Evolutionary conservation across 2,888 invertebrate species (phyloP).

Genomic region (Eupithecia subumbrata): DNA sequence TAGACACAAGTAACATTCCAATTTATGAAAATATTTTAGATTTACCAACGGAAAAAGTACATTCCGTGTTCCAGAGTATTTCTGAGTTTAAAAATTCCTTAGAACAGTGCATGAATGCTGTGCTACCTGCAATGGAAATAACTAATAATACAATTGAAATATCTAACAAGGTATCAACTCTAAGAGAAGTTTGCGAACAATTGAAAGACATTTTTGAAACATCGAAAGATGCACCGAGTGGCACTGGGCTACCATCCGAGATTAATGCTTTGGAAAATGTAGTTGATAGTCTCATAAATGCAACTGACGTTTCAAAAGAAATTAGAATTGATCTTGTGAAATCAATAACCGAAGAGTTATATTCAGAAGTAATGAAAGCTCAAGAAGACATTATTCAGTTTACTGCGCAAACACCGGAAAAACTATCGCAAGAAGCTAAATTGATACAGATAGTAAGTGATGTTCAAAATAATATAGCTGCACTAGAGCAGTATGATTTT

Average conservation of each 20-base stretch:
- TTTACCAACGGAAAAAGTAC: conserved; percentile 65
- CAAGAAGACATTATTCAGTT: conserved; percentile 70
- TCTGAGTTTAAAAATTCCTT: conserved; percentile 67
- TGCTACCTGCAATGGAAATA: conserved; percentile 65
- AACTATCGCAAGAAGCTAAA: conserved; percentile 62
- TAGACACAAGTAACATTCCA: conserved; percentile 72
- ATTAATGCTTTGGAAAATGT: conserved; percentile 54
- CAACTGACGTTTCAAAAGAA: conserved; percentile 59
- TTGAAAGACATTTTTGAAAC: conserved; percentile 60
- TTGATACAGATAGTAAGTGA: conserved; percentile 67
- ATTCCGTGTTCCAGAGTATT: conserved; percentile 64
- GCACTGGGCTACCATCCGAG: conserved; percentile 39
- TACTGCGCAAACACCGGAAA: conserved; percentile 53
- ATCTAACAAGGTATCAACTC: conserved; percentile 62
- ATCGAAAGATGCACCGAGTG: conserved; percentile 43
- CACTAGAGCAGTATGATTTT: conserved; percentile 70
- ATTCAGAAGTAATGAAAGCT: conserved; percentile 58
- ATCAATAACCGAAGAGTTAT: conserved; percentile 64
- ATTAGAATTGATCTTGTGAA: conserved; percentile 65
- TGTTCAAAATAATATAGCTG: conserved; percentile 69
- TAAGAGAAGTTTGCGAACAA: conserved; percentile 63
- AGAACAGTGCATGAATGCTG: conserved; percentile 61
- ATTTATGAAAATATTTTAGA: conserved; percentile 70
- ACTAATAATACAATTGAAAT: conserved; percentile 66
- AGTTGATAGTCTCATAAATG: conserved; percentile 60